Base-by-base conservation (phyloP, 2,888 invertebrate genomes). In the Eugnorisma glareosa region DNA sequence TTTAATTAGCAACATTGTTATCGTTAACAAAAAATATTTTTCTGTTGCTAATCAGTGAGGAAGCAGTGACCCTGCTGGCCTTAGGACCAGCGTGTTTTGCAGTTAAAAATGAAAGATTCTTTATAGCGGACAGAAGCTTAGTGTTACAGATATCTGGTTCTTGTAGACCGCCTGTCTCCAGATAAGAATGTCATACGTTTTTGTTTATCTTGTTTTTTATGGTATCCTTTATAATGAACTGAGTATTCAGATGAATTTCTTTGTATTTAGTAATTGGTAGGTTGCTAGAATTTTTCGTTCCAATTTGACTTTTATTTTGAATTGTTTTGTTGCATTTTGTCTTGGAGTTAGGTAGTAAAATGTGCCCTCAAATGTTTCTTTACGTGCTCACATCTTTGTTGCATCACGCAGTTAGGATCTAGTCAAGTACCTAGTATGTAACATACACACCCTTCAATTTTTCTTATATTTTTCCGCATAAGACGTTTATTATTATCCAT, bases 161-260 rank as follows among this genome's bases (percentile, higher is more conserved):
- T 86, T 75, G 94, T 93, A 96, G 96, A 96, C 96, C 91, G 96
- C 96, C 71, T 95, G 96, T 95, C 96, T 96, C 96, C 96, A 90
- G 94, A 94, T 94, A 95, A 93, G 88, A 82, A 81, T 83, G 84
- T 86, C 84, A 78, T 82, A 74, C 78, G 73, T 79, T 84, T 79
- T 76, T 82, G 82, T 88, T 90, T 88, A 88, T 88, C 89, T 81
- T 81, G 74, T 83, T 86, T 88, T 86, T 88, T 86, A 83, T 85
- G 77, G 77, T 69, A 77, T 83, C 57, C 73, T 81, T 86, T 81
- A 88, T 88, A 86, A 88, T 82, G 87, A 87, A 79, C 74, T 63
- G 79, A 79, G 84, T 86, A 79, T 89, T 67, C 77, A 64, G 79
- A 79, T 77, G 76, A 75, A 85, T 79, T 88, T 90, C 90, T 88